Evolutionary conservation across 2,888 invertebrate species (phyloP), one percentile per base, ranked within the genome.

Genomic region (Oscheius sp.): DNA sequence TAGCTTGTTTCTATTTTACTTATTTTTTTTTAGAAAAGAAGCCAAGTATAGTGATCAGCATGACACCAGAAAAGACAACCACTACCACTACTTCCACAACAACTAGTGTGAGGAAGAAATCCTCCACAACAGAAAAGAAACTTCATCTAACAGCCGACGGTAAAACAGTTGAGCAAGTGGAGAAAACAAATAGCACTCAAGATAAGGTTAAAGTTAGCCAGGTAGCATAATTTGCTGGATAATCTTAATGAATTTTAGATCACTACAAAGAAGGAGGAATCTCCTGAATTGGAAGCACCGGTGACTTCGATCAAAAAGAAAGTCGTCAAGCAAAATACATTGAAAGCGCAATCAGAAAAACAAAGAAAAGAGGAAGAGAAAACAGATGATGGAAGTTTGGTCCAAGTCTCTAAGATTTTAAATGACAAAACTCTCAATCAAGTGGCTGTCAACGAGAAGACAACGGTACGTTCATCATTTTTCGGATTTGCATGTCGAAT

Each of bases 1-100:
- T 17, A 8, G 37, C 23, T 25, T 15, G 33, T 17, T n/a, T 15
- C 10, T 42, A 58, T 20, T 23, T 12, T 4, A 48, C 12, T 3
- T 17, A 25, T 23, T 15, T 15, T 15, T 23, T 23, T 48, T 48
- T 23, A 61, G 61, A 61, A 12, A 45, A 61, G 29, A 61, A 61
- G 27, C 25, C 61, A 25, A 6, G 29, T 3, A 42, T 12, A 8
- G 31, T 67, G 33, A 65, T 76, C 33, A 67, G 64, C 34, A 61
- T 74, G 66, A 73, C 70, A 17, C 63, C 71, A 17, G 76, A 76
- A 52, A 76, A 73, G 52, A 69, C 71, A 29, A 72, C 69, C n/a
- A 74, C 74, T 31, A 74, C 76, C 48, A 76, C 74, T 23, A 74
- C 72, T 39, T 72, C 74, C 33, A 76, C 76, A 34, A 77, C 74